These are phyloP conservation scores for Parochlus steinenii DNA, from an alignment of 2,888 invertebrate genomes.

Conservation along the genomic window DNA sequence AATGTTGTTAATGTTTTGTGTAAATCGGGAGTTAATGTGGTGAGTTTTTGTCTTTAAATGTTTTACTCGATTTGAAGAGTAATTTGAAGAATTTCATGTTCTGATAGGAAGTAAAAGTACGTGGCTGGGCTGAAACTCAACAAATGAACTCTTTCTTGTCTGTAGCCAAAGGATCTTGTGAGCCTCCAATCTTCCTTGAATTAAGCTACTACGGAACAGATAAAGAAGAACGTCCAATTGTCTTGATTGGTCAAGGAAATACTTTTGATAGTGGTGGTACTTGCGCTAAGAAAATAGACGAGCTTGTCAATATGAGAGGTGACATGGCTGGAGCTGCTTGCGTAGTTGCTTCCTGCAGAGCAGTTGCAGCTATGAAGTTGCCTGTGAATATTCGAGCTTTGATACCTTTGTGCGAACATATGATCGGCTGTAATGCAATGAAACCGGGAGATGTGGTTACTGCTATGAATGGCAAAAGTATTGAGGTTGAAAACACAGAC, in stretches of 20 bases:
- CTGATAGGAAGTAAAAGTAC: constrained; percentile 46
- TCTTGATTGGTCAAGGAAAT: constrained; percentile 52
- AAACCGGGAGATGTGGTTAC: constrained; percentile 61
- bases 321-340: constrained; percentile 77
- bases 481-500: constrained; percentile 51
- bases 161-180: constrained; percentile 57
- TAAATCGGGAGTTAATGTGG: constrained; percentile 24
- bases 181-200: constrained; percentile 65
- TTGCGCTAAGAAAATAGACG: constrained; percentile 40
- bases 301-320: constrained; percentile 53
- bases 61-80: constrained; percentile 22
- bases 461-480: constrained; percentile 55
- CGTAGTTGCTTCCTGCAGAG: constrained; percentile 49
- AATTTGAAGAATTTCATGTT: constrained; percentile 44
- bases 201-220: constrained; percentile 51
- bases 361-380: constrained; percentile 48
- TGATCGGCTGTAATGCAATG: constrained; percentile 57
- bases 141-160: constrained; percentile 68
- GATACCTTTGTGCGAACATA: constrained; percentile 62
- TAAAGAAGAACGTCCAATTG: constrained; percentile 44
- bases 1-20: constrained; percentile 12
- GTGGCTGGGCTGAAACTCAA: constrained; percentile 59
- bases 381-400: constrained; percentile 57
- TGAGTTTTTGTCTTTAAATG: constrained; percentile 21
- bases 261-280: constrained; percentile 59